Evolutionary conservation across 2,113 vertebrate species (phyloP).

Genomic region (Cyphotilapia sp.): DNA sequence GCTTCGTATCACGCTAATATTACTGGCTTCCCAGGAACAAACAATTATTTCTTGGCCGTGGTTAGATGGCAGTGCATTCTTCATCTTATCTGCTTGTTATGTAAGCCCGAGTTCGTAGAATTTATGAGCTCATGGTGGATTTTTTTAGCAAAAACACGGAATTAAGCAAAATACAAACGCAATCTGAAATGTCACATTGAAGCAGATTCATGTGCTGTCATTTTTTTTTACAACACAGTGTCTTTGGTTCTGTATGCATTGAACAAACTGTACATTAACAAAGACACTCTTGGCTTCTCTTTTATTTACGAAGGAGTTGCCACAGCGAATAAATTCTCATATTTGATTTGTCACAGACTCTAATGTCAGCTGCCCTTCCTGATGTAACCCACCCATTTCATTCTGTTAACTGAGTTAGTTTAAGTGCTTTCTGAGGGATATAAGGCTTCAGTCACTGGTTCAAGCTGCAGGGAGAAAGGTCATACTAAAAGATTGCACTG

Average conservation of each 20-base stretch:
- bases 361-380: background rate
- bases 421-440: background rate
- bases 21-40: background rate
- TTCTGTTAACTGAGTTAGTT: background rate
- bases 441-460: background rate
- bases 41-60: background rate
- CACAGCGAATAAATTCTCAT: background rate
- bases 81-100: background rate
- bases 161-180: background rate
- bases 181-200: fast-evolving
- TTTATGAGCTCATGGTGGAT: background rate
- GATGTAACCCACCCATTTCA: background rate
- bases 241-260: background rate
- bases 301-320: background rate
- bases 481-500: background rate
- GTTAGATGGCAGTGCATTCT: background rate
- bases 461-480: background rate
- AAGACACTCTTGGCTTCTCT: background rate
- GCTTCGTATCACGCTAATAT: background rate
- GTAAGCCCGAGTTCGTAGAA: background rate
- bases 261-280: background rate
- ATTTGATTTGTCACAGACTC: background rate
- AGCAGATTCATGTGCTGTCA: fast-evolving
- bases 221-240: background rate
- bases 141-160: background rate